phyloP scores from a whole-genome alignment of 2,113 vertebrate species.

The Xyrauchen texanus region DNA sequence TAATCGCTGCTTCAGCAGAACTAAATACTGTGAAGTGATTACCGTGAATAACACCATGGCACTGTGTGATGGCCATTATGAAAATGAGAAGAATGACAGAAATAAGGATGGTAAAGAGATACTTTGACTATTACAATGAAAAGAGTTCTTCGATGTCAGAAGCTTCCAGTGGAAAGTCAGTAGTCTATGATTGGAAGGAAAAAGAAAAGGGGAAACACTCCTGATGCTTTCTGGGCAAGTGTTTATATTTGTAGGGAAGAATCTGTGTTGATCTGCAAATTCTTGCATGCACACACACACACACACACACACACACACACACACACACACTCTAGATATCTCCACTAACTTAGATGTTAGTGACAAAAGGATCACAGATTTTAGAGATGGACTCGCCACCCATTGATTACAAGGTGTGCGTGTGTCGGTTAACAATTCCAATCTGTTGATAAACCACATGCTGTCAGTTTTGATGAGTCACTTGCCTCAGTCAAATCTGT shows the following conservation, averaged over 20 bases:
- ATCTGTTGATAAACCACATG: slow-evolving; percentile 51
- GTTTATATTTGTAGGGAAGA: slow-evolving; percentile 44
- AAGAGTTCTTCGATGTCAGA: slow-evolving; percentile 25
- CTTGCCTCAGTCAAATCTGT: slow-evolving; percentile 49
- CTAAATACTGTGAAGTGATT: too few species aligned
- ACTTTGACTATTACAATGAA: background rate
- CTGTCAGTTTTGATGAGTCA: slow-evolving; percentile 60
- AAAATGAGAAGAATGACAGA: background rate
- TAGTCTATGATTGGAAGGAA: slow-evolving; percentile 5
- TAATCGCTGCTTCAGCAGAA: too few species aligned
- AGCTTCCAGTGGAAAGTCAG: slow-evolving; percentile 16
- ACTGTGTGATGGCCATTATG: too few species aligned
- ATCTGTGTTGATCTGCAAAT: slow-evolving; percentile 41
- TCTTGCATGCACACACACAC: slow-evolving; percentile 1
- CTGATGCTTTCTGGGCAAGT: slow-evolving; percentile 32
- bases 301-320: background rate
- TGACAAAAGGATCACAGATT: slow-evolving; percentile 26
- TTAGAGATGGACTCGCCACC: slow-evolving; percentile 30
- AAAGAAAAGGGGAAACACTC: slow-evolving; percentile 12
- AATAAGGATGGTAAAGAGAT: background rate
- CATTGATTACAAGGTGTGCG: slow-evolving; percentile 31
- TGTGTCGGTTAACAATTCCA: slow-evolving; percentile 31
- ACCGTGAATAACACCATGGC: too few species aligned
- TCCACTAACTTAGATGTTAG: slow-evolving; percentile 9
- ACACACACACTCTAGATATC: background rate